Evolutionary conservation across 2,888 invertebrate genomes (phyloP).

Genomic region (Ophioninae sp.): DNA sequence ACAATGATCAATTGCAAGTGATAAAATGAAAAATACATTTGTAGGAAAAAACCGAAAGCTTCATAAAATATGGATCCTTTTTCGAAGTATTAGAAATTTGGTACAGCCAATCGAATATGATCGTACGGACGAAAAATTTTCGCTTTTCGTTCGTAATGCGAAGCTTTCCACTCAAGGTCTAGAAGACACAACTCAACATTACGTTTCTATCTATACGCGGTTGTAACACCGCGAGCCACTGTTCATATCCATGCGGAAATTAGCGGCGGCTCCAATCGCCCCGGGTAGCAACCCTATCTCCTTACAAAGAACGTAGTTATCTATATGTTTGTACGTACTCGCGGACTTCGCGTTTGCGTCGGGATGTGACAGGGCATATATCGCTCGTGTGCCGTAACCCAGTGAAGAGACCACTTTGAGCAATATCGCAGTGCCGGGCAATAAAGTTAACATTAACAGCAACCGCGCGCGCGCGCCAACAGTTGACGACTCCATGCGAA

Average conservation of each 20-base stretch:
- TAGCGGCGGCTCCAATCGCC: conserved; percentile 51
- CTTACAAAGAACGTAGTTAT: conserved; percentile 52
- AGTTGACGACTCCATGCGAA: conserved; percentile 60
- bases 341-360: conserved; percentile 18
- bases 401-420: conserved; percentile 37
- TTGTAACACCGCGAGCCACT: conserved; percentile 39
- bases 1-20: no score
- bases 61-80: no score
- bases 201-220: conserved; percentile 44
- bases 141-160: conserved; percentile 23
- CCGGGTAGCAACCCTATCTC: conserved; percentile 59
- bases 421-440: conserved; percentile 54
- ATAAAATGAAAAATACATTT: no score
- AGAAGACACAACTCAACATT: conserved; percentile 32
- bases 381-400: conserved; percentile 36
- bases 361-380: conserved; percentile 10
- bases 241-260: conserved; percentile 57
- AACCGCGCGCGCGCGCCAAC: conserved; percentile 29
- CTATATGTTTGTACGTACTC: background rate
- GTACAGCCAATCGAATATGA: no score
- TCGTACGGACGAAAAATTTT: conserved; percentile 9
- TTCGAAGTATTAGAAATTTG: no score
- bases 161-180: background rate
- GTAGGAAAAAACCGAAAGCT: no score
- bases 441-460: conserved; percentile 62